A percentile compares a stretch with the other conserved stretches of the same genome.
Conservation (phyloP, 2,113 vertebrate species). For the Plectropomus leopardus region DNA sequence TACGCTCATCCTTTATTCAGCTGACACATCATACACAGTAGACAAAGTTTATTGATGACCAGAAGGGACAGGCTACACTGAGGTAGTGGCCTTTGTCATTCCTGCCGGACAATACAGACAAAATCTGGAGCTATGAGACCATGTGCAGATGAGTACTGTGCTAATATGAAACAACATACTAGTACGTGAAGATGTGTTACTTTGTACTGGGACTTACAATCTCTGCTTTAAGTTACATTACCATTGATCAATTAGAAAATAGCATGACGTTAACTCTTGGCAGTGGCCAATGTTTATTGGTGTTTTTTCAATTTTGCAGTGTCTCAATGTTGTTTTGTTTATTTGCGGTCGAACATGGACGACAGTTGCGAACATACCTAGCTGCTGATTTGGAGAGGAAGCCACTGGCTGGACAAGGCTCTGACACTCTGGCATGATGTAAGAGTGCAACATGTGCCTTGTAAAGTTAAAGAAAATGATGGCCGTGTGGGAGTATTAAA, state of each 20-base stretch:
- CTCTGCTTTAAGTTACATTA: background rate
- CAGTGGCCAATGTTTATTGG: too few relatives aligned
- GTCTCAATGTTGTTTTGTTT: background rate
- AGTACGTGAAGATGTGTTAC: background rate
- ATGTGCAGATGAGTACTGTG: background rate
- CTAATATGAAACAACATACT: background rate
- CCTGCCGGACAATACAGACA: background rate
- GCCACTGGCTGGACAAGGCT: background rate
- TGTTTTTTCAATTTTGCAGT: too few relatives aligned
- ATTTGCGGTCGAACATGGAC: too few relatives aligned
- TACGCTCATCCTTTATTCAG: background rate
- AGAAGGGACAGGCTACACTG: background rate
- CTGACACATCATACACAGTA: slow-evolving; percentile 26
- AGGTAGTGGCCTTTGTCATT: background rate
- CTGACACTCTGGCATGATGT: background rate
- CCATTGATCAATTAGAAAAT: too few relatives aligned
- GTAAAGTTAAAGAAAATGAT: background rate
- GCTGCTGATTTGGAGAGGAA: background rate
- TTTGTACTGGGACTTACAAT: background rate
- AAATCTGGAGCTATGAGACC: background rate
- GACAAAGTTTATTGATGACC: slow-evolving; percentile 7
- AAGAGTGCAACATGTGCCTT: background rate
- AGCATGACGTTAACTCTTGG: too few relatives aligned
- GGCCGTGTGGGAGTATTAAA: too few relatives aligned
- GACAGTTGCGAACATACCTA: too few relatives aligned